phyloP scores from a whole-genome alignment of 1,140 invertebrate species.

The Zaprionus camerounensis region DNA sequence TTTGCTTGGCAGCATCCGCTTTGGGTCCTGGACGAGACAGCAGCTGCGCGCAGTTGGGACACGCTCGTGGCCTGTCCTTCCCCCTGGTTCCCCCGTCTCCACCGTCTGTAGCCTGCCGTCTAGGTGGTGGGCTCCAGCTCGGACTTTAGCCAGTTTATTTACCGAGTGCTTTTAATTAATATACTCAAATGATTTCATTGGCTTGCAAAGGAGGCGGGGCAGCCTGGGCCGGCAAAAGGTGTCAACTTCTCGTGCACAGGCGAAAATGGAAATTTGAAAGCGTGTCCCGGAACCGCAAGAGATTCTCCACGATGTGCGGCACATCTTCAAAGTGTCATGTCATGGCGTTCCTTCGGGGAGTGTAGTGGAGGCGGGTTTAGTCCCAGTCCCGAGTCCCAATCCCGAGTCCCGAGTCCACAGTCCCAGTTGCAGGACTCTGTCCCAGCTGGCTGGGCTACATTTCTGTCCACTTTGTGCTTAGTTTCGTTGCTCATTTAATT shows the following conservation, averaged over 20 bases:
- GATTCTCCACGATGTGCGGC: conserved; percentile 47
- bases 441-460: conserved; percentile 21
- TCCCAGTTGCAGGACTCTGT: not conserved
- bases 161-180: conserved; percentile 78
- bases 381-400: not conserved
- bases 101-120: not conserved
- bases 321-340: conserved; percentile 69
- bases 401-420: not conserved
- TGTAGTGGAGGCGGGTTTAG: not conserved
- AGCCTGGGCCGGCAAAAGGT: conserved; percentile 1
- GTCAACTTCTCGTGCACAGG: conserved; percentile 24
- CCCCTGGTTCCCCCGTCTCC: not conserved
- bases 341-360: conserved; percentile 6
- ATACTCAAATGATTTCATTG: conserved; percentile 80
- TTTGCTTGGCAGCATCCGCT: conserved; percentile 41
- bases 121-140: not conserved
- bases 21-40: conserved; percentile 29
- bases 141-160: conserved; percentile 45
- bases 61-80: not conserved
- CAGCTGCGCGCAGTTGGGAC: conserved; percentile 33
- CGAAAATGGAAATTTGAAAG: conserved; percentile 61
- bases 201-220: not conserved
- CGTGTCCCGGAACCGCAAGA: conserved; percentile 53
- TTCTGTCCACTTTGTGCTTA: conserved; percentile 35
- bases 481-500: conserved; percentile 28